Conservation (phyloP, 2,888 invertebrate species). For the Morpho achilles region DNA sequence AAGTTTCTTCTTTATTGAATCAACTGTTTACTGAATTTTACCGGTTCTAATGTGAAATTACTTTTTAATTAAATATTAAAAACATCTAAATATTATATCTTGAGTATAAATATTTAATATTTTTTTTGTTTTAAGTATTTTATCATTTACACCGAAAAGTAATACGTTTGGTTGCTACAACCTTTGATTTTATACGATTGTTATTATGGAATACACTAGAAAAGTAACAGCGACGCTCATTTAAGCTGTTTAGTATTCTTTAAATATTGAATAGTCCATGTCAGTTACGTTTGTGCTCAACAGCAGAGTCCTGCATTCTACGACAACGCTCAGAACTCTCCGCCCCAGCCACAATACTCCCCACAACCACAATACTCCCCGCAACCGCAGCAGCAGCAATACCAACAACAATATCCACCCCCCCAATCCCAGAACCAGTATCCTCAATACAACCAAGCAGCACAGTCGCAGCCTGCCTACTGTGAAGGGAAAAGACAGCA, state of each 20-base stretch:
- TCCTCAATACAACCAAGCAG: conserved; percentile 31
- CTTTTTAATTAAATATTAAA: too few species aligned
- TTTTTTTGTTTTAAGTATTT: too few species aligned
- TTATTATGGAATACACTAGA: too few species aligned
- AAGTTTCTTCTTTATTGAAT: too few species aligned
- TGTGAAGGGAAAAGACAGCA: conserved; percentile 64
- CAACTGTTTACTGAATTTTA: too few species aligned
- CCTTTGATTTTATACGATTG: too few species aligned
- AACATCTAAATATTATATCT: too few species aligned
- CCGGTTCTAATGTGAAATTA: too few species aligned
- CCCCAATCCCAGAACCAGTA: conserved; percentile 32
- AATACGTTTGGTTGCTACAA: too few species aligned
- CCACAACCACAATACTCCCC: conserved; percentile 33
- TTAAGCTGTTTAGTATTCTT: neutral
- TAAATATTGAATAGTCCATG: conserved; percentile 20
- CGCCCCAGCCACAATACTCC: conserved; percentile 37
- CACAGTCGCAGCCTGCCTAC: conserved; percentile 48
- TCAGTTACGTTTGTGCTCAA: conserved; percentile 35
- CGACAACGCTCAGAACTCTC: conserved; percentile 71
- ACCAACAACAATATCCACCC: conserved; percentile 28
- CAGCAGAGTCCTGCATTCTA: conserved; percentile 70
- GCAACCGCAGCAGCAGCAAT: conserved; percentile 25
- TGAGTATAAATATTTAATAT: too few species aligned
- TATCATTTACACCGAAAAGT: too few species aligned
- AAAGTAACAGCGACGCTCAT: too few species aligned